Evolutionary conservation across 2,888 invertebrate genomes (phyloP).

Genomic region (Bursaphelenchus okinawaensis): DNA sequence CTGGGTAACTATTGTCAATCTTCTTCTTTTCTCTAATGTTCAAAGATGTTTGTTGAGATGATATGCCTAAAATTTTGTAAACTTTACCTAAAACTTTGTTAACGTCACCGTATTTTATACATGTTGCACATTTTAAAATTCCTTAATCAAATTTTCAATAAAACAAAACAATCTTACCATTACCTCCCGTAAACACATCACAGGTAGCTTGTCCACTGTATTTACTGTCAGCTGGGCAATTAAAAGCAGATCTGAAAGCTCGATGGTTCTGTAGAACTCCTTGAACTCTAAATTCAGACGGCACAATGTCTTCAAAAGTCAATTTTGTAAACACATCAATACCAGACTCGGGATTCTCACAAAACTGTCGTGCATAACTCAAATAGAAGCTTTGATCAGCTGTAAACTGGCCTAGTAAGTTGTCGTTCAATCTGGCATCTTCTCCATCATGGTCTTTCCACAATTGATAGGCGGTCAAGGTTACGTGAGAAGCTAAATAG

Average conservation of each 20-base stretch:
- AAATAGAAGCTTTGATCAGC: conserved; percentile 51
- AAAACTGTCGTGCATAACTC: conserved; percentile 43
- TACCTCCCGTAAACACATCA: conserved; percentile 25
- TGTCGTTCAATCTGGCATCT: conserved; percentile 42
- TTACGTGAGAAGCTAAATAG: conserved; percentile 31
- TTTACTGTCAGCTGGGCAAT: conserved; percentile 30
- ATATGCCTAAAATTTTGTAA: too few relatives aligned
- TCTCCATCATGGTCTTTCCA: conserved; percentile 38
- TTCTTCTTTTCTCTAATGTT: background rate
- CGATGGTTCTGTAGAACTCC: conserved; percentile 44
- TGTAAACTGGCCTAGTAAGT: conserved; percentile 39
- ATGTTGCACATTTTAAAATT: too few relatives aligned
- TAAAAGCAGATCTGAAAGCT: conserved; percentile 38
- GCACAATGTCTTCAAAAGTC: background rate
- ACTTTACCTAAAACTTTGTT: too few relatives aligned
- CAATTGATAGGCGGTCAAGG: conserved; percentile 43
- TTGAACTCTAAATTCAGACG: conserved; percentile 35
- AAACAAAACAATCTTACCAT: background rate
- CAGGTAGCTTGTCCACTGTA: conserved; percentile 36
- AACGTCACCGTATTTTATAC: too few relatives aligned
- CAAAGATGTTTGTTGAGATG: too few relatives aligned
- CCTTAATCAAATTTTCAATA: too few relatives aligned
- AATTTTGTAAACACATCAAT: background rate
- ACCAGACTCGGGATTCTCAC: conserved; percentile 13
- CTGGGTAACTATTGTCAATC: background rate